A percentile compares a stretch with the other conserved stretches of the same genome.
phyloP scores from a whole-genome alignment of 2,113 vertebrate genomes.

The Gila orcuttii region DNA sequence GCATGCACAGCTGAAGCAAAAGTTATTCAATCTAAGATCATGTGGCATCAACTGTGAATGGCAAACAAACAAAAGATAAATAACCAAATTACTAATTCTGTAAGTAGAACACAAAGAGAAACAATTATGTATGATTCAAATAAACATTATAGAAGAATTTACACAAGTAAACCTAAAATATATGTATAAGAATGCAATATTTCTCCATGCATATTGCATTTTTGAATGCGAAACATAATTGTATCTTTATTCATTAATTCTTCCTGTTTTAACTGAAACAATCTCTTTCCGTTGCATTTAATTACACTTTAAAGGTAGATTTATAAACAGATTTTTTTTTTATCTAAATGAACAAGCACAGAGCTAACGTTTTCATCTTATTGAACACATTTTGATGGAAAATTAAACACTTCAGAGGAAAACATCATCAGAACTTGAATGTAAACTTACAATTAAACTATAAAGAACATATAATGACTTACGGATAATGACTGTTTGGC shows the following conservation, averaged over 20 bases:
- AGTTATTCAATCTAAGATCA: neutral
- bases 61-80: neutral
- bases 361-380: neutral
- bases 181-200: neutral
- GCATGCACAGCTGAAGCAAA: neutral
- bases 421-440: neutral
- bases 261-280: neutral
- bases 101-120: neutral
- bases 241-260: neutral
- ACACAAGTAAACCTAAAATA: neutral
- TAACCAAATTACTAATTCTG: neutral
- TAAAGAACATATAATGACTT: neutral
- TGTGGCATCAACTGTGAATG: neutral
- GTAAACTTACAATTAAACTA: neutral
- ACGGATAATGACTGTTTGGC: neutral
- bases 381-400: neutral
- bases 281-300: neutral
- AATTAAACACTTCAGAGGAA: neutral
- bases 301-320: neutral
- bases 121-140: slow-evolving; percentile 7
- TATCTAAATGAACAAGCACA: neutral
- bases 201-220: neutral
- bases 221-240: neutral
- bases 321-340: neutral
- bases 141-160: neutral